Base-by-base conservation (phyloP, 2,888 invertebrate genomes). In the Hirtodrosophila alboralis region DNA sequence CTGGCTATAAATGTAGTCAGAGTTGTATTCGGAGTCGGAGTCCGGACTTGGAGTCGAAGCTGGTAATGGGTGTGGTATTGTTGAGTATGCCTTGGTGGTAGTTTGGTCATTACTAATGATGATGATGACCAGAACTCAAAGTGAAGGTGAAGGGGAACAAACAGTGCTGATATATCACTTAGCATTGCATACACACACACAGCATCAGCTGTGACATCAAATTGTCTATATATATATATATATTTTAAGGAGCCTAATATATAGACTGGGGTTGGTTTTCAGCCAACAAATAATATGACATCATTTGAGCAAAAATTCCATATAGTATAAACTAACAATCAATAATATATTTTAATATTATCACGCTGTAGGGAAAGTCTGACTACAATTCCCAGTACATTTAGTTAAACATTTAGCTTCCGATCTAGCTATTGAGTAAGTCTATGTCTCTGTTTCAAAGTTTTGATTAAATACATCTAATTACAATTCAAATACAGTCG, bases 81-180 rank as follows among this genome's bases (percentile, higher is more conserved):
- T 5, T 18, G 18, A 5, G 18, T 18, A 2, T n/a, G 40, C 36
- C 47, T 51, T 26, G 63, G 61, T 69, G 81, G 70, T 64, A 67
- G 70, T 64, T 60, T 43, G 57, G 49, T 77, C 71, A 74, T 77
- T 84, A 75, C 84, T 79, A 84, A 79, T 84, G 84, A 79, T 79
- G 79, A 84, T 79, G 84, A 77, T 80, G 80, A 83, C 73, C 76
- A 76, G 27, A 30, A 57, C 47, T 47, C 53, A n/a, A n/a, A n/a
- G n/a, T n/a, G n/a, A n/a, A n/a, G n/a, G n/a, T n/a, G 14, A 34
- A 44, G 38, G 45, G 40, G 30, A 51, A 58, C n/a, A n/a, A n/a
- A 47, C 48, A 38, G 48, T 40, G 23, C 69, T 73, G 77, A 80
- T 63, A 57, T 70, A 59, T 77, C 67, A 64, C 60, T 63, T 72